These are phyloP conservation scores for Zaprionus gabonicus DNA, from an alignment of 1,140 invertebrate species.

Conservation along the genomic window DNA sequence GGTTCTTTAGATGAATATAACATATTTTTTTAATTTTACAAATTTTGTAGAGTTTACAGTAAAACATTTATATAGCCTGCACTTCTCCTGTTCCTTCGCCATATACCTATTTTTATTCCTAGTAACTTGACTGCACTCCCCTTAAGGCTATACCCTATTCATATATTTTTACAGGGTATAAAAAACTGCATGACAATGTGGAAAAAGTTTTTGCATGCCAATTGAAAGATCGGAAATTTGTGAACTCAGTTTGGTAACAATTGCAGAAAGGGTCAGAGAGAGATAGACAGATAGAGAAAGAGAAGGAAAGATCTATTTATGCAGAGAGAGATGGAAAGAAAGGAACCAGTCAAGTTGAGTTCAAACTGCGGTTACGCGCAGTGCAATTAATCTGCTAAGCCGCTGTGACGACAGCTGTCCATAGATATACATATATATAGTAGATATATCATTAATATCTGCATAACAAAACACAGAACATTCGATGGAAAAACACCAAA, in stretches of 20 bases:
- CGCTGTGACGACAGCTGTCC: slow-evolving; percentile 64
- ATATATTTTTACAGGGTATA: not conserved
- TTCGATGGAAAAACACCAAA: slow-evolving; percentile 18
- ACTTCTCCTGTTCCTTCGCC: too few species aligned
- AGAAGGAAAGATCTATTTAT: not conserved
- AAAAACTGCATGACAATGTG: slow-evolving; percentile 43
- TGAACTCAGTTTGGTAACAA: slow-evolving; percentile 4
- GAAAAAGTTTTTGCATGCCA: slow-evolving; percentile 40
- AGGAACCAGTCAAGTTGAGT: not conserved
- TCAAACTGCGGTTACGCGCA: slow-evolving; percentile 40
- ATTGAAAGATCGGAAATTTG: slow-evolving; percentile 31
- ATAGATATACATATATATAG: not conserved
- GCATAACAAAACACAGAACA: slow-evolving; percentile 37
- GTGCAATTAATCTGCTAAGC: slow-evolving; percentile 78
- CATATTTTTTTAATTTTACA: too few species aligned
- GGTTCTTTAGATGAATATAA: too few species aligned
- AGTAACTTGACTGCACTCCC: not conserved
- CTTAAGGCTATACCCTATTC: not conserved
- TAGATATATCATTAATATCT: slow-evolving; percentile 23
- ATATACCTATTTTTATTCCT: not conserved
- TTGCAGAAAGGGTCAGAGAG: slow-evolving; percentile 3
- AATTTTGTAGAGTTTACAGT: too few species aligned
- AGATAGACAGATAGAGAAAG: slow-evolving; percentile 10
- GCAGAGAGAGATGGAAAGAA: not conserved
- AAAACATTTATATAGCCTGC: too few species aligned